Evolutionary conservation across 2,113 vertebrate genomes (phyloP), one percentile per base, ranked within the genome.

Genomic region (Guaruba guarouba): DNA sequence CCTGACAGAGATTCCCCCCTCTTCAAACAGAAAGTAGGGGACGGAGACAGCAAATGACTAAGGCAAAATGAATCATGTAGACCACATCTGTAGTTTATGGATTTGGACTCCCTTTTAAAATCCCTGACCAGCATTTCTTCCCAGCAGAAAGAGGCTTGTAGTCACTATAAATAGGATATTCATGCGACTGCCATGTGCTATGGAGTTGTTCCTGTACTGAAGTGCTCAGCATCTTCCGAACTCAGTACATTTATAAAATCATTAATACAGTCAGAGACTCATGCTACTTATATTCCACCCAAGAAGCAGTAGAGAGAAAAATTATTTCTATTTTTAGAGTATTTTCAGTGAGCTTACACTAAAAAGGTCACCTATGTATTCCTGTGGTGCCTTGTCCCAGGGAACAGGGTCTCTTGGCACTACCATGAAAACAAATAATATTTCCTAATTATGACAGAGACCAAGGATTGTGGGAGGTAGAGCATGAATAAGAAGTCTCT

Each of bases 401-500:
- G 66, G 57, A 88, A 20, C 29, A 39, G 62, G 76, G 13, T 90
- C 88, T 82, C 83, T 20, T 63, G 69, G 57, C 44, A 59, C n/a
- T 91, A 27, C 28, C 19, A 28, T 17, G 52, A 91, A 96, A 95
- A 91, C 57, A 91, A 91, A 84, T 66, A 95, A 54, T 92, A 87
- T 85, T 92, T 91, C 70, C 83, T 89, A 93, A 88, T 96, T 91
- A 86, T 57, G 84, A 73, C 43, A 86, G 57, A 86, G 92, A 69
- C 33, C 12, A 51, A 57, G 44, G 37, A 52, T 76, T 76, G 19
- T 84, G 84, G 80, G 86, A 82, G 73, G 39, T 64, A 52, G 61
- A 55, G 28, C 66, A 64, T 94, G 86, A 96, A n/a, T 96, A 91
- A 84, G 68, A 82, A 91, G 52, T 82, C 91, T 91, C 78, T 44